These are phyloP conservation scores for Arrhamphus sclerolepis DNA, from an alignment of 2,797 vertebrate species.

Conservation along the genomic window DNA sequence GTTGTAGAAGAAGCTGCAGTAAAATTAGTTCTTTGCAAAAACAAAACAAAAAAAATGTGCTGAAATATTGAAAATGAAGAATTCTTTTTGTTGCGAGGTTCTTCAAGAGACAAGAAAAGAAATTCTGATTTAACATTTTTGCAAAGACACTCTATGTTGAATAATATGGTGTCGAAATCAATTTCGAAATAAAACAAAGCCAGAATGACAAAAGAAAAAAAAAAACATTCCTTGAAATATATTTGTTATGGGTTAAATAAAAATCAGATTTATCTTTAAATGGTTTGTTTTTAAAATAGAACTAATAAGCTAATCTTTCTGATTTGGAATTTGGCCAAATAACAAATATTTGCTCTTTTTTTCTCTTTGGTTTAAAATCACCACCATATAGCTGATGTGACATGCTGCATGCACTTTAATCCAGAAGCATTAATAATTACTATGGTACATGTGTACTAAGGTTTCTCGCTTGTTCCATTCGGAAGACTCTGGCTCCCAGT, in stretches of 20 bases:
- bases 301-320: constrained; percentile 59
- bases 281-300: constrained; percentile 53
- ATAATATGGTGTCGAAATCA: constrained; percentile 24
- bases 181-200: constrained; percentile 30
- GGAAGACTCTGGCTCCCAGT: constrained; percentile 24
- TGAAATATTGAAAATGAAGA: no score
- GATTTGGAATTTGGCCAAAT: no score
- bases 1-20: constrained; percentile 8
- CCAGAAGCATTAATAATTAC: constrained; percentile 54
- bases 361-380: neutral
- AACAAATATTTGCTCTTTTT: neutral
- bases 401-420: constrained; percentile 26
- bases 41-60: no score
- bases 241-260: constrained; percentile 4
- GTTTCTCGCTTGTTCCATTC: constrained; percentile 26
- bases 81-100: no score
- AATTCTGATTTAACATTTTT: constrained; percentile 12
- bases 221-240: constrained; percentile 25
- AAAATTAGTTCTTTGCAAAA: no score
- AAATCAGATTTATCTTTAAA: constrained; percentile 48
- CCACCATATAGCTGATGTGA: neutral
- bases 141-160: constrained; percentile 2
- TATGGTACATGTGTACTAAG: constrained; percentile 33
- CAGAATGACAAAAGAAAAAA: constrained; percentile 2
- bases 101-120: neutral